Conservation (phyloP, 2,888 invertebrate genomes). For the Sipha maydis region DNA sequence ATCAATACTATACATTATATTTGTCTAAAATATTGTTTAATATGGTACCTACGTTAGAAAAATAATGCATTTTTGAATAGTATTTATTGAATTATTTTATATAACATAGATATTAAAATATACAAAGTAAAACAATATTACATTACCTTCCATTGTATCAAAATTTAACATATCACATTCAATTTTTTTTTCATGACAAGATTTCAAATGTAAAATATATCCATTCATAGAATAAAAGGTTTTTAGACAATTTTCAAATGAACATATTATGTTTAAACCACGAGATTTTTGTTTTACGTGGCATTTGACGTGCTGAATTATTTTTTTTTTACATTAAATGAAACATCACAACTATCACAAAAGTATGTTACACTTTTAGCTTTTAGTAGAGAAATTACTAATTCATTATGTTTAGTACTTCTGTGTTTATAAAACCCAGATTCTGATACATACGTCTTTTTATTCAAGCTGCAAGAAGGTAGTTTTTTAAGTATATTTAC, state of each 20-base stretch:
- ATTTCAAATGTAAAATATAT: too few species aligned
- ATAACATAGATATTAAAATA: not conserved
- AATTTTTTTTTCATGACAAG: not conserved
- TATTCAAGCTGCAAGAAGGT: too few species aligned
- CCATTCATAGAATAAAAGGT: not conserved
- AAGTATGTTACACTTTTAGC: not conserved
- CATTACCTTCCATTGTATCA: constrained; percentile 28
- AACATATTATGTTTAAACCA: not conserved
- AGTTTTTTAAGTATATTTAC: too few species aligned
- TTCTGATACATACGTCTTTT: not conserved
- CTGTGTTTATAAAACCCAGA: constrained; percentile 5
- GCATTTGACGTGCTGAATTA: constrained; percentile 11
- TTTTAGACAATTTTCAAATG: constrained; percentile 6
- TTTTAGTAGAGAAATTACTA: not conserved
- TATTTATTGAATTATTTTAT: too few species aligned
- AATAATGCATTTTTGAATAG: too few species aligned
- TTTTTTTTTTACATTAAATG: constrained; percentile 7
- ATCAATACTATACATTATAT: too few species aligned
- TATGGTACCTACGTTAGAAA: too few species aligned
- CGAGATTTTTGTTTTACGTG: constrained; percentile 10
- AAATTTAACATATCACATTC: not conserved
- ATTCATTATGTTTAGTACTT: not conserved
- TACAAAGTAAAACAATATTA: constrained; percentile 17
- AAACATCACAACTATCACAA: constrained; percentile 8
- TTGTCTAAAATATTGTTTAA: too few species aligned